Percentiles rank a stretch among this genome's conserved stretches.
Evolutionary conservation across 2,888 invertebrate species (phyloP).

Genomic region (Lampropteryx suffumata): DNA sequence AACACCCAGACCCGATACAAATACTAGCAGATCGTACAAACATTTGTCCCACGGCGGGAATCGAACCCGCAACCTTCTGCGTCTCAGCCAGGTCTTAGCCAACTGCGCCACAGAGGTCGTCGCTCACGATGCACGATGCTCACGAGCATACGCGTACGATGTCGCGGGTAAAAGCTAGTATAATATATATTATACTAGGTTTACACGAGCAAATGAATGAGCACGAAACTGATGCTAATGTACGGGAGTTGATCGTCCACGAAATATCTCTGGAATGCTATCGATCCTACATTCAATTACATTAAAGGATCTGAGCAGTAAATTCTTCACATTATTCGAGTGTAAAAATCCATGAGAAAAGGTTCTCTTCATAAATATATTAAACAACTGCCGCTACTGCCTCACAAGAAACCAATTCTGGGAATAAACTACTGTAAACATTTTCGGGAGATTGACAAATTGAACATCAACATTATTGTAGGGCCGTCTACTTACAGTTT

Average conservation of each 20-base stretch:
- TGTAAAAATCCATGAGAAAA: conserved; percentile 62
- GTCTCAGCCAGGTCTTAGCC: too few relatives aligned
- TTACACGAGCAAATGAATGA: too few relatives aligned
- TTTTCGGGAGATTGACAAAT: background rate
- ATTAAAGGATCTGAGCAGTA: conserved; percentile 60
- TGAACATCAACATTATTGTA: background rate
- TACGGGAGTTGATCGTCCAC: conserved; percentile 30
- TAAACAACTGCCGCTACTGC: conserved; percentile 38
- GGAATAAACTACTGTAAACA: background rate
- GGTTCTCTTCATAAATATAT: conserved; percentile 69
- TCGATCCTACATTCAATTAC: conserved; percentile 64
- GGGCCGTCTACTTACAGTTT: background rate
- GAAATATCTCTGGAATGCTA: conserved; percentile 43
- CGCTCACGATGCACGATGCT: too few relatives aligned
- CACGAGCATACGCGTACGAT: too few relatives aligned
- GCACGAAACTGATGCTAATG: background rate
- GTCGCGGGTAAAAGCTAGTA: too few relatives aligned
- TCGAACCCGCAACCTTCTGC: too few relatives aligned
- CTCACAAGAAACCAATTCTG: background rate
- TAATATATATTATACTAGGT: too few relatives aligned
- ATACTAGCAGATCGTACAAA: too few relatives aligned
- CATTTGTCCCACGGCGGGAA: too few relatives aligned
- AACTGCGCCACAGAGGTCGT: too few relatives aligned
- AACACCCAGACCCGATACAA: too few relatives aligned
- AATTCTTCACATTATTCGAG: conserved; percentile 65